Evolutionary conservation across 2,797 vertebrate species (phyloP).

Genomic region (Falco biarmicus): DNA sequence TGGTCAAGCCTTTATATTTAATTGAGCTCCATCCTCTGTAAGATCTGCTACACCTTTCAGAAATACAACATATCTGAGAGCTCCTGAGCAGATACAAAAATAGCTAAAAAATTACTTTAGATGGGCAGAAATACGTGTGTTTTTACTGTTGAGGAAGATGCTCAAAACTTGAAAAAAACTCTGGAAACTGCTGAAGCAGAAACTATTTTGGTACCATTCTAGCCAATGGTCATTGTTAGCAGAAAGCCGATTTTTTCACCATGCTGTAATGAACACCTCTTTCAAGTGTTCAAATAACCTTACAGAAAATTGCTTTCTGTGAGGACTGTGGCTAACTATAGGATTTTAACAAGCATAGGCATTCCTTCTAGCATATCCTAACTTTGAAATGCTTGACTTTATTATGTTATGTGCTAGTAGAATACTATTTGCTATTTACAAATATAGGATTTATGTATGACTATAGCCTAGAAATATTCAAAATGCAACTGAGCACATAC

Average conservation of each 20-base stretch:
- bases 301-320: background rate
- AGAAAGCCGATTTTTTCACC: background rate
- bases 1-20: background rate
- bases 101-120: background rate
- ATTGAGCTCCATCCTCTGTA: background rate
- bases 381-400: background rate
- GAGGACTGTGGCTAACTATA: background rate
- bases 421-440: background rate
- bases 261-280: background rate
- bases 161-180: background rate
- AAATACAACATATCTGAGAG: background rate
- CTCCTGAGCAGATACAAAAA: background rate
- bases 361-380: background rate
- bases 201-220: background rate
- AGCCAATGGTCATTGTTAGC: background rate
- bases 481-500: background rate
- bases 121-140: fast-evolving
- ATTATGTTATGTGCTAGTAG: background rate
- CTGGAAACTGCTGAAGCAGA: background rate
- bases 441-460: background rate
- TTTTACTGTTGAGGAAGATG: background rate
- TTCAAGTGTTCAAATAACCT: background rate
- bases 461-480: background rate
- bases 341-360: background rate
- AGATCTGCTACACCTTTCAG: background rate